Base-by-base conservation (phyloP, 2,888 invertebrate species). In the Oscheius myriophilus region DNA sequence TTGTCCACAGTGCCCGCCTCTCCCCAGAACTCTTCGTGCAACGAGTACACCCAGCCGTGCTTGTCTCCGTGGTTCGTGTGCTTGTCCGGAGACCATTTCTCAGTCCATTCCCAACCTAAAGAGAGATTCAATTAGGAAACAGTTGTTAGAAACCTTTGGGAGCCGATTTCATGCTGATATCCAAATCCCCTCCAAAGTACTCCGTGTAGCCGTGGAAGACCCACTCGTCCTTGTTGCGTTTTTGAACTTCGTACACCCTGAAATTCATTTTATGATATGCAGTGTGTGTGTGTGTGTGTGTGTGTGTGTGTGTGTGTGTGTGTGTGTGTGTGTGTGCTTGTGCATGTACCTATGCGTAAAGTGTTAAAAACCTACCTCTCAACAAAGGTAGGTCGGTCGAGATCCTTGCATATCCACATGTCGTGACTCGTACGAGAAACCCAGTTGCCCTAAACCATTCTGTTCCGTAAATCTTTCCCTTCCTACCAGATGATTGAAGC, bases 21-120 rank as follows among this genome's bases (percentile, higher is more conserved):
- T 18, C 74, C 77, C 72, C 76, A 75, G 62, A 84, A 84, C 14
- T 72, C 63, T 0, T 71, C 70, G 14, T 67, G 68, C 21, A 72
- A 59, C 9, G 83, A 76, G 52, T 84, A 84, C 14, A 68, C 42
- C 82, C 82, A 84, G 54, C 84, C 84, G 16, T 82, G 75, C 21
- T 75, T 73, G 43, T 82, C 83, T 21, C 84, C 83, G 23, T 74
- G 69, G 46, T 75, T 79, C n/a, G 72, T 64, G 43, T 79, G 74
- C 25, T 75, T 69, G 46, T 84, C 84, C 7, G 72, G 62, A n/a
- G 52, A 33, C 82, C 82, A 84, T 9, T 75, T 73, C n/a, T 63
- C 70, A 9, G 64, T 67, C 43, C 74, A 79, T 51, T 70, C 70
- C 78, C 81, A 82, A 1, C 82, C 81, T 71, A 3, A 66, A 61